These are phyloP conservation scores for Leptinotarsa peninsularis DNA, from an alignment of 2,888 invertebrate species.

Conservation along the genomic window DNA sequence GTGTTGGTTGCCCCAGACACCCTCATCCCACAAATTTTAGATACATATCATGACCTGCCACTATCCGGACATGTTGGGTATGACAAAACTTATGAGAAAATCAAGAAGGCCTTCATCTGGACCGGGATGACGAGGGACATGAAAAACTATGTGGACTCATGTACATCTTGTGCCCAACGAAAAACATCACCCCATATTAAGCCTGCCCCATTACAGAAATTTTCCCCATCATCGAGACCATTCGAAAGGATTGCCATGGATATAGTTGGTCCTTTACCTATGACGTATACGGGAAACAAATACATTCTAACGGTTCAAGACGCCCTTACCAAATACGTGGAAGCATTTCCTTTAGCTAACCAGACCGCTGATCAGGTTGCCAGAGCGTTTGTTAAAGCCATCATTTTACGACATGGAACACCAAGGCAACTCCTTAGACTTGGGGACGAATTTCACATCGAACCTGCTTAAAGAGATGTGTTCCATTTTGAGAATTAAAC, in stretches of 20 bases:
- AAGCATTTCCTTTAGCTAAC: conserved; percentile 52
- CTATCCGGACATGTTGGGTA: conserved; percentile 52
- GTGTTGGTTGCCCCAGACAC: neutral
- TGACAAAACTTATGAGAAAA: conserved; percentile 48
- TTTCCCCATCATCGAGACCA: conserved; percentile 42
- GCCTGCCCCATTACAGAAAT: conserved; percentile 44
- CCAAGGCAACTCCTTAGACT: conserved; percentile 52
- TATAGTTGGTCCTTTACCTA: conserved; percentile 37
- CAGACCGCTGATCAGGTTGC: conserved; percentile 51
- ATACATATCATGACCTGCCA: conserved; percentile 45
- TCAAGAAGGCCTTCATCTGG: conserved; percentile 49
- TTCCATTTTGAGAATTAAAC: conserved; percentile 30
- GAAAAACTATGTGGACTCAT: too few relatives aligned
- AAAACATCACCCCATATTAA: conserved; percentile 46
- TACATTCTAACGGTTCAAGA: too few relatives aligned
- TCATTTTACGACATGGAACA: conserved; percentile 52
- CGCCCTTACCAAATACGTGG: conserved; percentile 45
- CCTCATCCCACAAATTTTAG: conserved; percentile 31
- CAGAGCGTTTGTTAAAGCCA: conserved; percentile 45
- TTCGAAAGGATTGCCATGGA: conserved; percentile 50
- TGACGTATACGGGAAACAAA: too few relatives aligned
- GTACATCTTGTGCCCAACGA: conserved; percentile 44
- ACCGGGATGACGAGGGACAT: conserved; percentile 38
- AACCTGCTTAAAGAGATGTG: conserved; percentile 23
- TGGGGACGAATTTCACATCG: conserved; percentile 51